Evolutionary conservation across 2,888 invertebrate genomes (phyloP).

Genomic region (Camponotus fellah): DNA sequence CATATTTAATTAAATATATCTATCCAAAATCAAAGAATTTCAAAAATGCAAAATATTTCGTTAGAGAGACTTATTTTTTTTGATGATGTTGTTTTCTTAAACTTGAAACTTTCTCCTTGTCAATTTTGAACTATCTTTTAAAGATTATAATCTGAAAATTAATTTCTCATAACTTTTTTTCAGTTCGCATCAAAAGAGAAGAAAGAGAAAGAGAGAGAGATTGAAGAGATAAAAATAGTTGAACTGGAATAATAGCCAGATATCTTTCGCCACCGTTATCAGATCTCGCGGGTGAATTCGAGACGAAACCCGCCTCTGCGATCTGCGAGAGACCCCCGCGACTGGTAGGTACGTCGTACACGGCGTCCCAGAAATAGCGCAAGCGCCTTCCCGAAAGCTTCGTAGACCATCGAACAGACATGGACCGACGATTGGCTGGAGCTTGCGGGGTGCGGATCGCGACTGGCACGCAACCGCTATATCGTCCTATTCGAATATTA

Average conservation of each 20-base stretch:
- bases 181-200: background rate
- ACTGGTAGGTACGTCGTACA: background rate
- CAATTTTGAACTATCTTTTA: background rate
- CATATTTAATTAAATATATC: background rate
- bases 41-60: background rate
- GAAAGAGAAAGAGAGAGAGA: no score
- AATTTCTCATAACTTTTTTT: background rate
- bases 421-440: conserved; percentile 77
- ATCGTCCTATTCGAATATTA: conserved; percentile 83
- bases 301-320: conserved; percentile 52
- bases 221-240: conserved; percentile 15
- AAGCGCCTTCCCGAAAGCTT: conserved; percentile 74
- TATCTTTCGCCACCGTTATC: conserved; percentile 19
- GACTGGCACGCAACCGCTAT: conserved; percentile 82
- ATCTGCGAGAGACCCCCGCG: conserved; percentile 63
- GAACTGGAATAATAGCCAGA: background rate
- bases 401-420: conserved; percentile 56
- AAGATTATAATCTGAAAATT: background rate
- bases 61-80: background rate
- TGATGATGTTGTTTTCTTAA: background rate
- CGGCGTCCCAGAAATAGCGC: conserved; percentile 73
- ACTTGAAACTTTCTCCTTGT: background rate
- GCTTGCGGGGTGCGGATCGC: conserved; percentile 70
- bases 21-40: background rate
- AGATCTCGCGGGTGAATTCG: conserved; percentile 40